A percentile compares a stretch with the other conserved stretches of the same genome.
These are phyloP conservation scores for Prunella himalayana DNA, from an alignment of 2,113 vertebrate species.

Conservation along the genomic window DNA sequence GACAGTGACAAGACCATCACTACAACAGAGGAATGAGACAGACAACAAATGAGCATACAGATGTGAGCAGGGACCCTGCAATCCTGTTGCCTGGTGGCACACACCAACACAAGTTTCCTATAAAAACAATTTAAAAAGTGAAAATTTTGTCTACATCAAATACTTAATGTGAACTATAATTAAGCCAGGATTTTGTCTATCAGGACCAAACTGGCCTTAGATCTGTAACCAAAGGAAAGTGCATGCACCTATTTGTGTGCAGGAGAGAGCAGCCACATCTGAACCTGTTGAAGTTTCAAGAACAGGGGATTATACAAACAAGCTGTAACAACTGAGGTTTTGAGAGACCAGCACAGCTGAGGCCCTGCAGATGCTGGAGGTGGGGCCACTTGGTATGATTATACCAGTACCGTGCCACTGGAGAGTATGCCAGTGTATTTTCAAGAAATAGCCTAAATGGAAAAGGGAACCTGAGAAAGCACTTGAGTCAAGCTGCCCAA, in stretches of 20 bases:
- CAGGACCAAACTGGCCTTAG: not conserved
- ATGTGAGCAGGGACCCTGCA: not conserved
- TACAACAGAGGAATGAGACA: not conserved
- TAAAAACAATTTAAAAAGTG: not conserved
- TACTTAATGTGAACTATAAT: not conserved
- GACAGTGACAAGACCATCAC: not conserved
- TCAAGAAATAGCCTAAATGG: not conserved
- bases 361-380: not conserved
- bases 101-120: not conserved
- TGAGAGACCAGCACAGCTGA: not conserved
- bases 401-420: not conserved
- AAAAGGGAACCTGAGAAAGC: not conserved
- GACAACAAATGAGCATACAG: not conserved
- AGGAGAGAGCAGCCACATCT: not conserved
- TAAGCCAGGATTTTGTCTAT: not conserved
- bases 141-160: not conserved
- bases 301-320: not conserved
- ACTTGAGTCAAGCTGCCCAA: not conserved
- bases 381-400: rapidly evolving
- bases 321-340: not conserved
- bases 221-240: not conserved
- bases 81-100: not conserved
- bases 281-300: not conserved
- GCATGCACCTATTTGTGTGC: not conserved
- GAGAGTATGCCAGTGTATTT: not conserved